Conservation (phyloP, 1,140 invertebrate species). For the Macrotrachela quadricornifera region DNA sequence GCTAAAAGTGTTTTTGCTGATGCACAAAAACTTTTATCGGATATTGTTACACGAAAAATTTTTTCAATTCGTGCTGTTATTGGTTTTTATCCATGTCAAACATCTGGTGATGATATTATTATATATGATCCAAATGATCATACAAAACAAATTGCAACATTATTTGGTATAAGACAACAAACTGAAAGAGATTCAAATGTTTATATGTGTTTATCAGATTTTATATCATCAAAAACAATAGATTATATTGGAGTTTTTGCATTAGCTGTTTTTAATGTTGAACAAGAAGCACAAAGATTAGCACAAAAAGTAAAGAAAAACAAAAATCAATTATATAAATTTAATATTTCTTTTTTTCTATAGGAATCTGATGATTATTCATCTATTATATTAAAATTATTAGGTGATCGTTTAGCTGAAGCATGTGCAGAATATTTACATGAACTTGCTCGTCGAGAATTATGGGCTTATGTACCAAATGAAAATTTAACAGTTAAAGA, state of each 20-base stretch:
- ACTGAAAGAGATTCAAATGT: constrained; percentile 13
- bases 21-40: constrained; percentile 35
- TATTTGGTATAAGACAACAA: constrained; percentile 36
- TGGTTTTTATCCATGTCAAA: constrained; percentile 34
- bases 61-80: constrained; percentile 34
- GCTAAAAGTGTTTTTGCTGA: constrained; percentile 38
- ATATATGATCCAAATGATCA: constrained; percentile 25
- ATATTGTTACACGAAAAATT: constrained; percentile 27
- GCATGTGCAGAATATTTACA: constrained; percentile 42
- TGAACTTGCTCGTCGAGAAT: constrained; percentile 32
- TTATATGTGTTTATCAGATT: constrained; percentile 38
- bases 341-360: too few relatives aligned
- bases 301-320: too few relatives aligned
- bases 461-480: constrained; percentile 34
- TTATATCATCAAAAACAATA: constrained; percentile 33
- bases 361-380: too few relatives aligned
- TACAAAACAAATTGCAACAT: constrained; percentile 21
- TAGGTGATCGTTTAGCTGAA: constrained; percentile 38
- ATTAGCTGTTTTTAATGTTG: constrained; percentile 35
- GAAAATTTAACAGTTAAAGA: constrained; percentile 33
- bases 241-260: constrained; percentile 43
- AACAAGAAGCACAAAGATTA: constrained; percentile 23
- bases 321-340: too few relatives aligned
- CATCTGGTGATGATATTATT: constrained; percentile 36
- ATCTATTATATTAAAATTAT: constrained; percentile 29